phyloP scores from a whole-genome alignment of 2,797 vertebrate genomes.

The Microctenopoma stevenorrisi region DNA sequence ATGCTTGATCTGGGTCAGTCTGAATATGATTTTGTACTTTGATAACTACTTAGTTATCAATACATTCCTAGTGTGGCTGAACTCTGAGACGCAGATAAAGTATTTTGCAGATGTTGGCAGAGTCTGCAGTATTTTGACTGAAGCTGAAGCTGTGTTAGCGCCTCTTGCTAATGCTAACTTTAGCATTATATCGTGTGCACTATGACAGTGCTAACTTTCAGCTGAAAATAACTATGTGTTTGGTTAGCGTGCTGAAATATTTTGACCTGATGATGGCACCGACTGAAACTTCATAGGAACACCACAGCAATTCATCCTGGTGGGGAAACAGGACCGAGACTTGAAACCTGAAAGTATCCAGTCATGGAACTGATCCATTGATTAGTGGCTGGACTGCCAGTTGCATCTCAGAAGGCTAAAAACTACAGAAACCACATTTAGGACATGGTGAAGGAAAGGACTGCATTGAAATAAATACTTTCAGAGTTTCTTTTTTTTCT shows the following conservation, averaged over 20 bases:
- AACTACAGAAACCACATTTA: conserved; percentile 76
- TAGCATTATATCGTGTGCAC: neutral
- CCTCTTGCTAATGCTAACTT: neutral
- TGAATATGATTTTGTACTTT: neutral
- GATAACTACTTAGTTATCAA: neutral
- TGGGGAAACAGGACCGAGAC: conserved; percentile 24
- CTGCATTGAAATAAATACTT: conserved; percentile 81
- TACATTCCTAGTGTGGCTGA: neutral
- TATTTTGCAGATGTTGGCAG: neutral
- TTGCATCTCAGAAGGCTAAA: conserved; percentile 63
- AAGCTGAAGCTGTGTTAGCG: neutral
- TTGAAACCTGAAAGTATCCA: conserved; percentile 53
- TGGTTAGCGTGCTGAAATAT: neutral
- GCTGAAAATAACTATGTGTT: neutral
- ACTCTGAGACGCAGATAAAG: neutral
- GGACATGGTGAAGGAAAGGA: conserved; percentile 73
- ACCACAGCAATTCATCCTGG: neutral
- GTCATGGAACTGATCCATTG: conserved; percentile 45
- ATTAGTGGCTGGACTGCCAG: conserved; percentile 60
- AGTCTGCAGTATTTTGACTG: neutral
- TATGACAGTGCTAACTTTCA: neutral
- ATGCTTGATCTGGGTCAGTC: neutral
- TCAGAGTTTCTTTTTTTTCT: conserved; percentile 68
- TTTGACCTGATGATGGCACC: neutral
- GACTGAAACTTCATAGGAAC: neutral